Conservation (phyloP, 2,888 invertebrate genomes). For the Branchipolynoe longqiensis region DNA sequence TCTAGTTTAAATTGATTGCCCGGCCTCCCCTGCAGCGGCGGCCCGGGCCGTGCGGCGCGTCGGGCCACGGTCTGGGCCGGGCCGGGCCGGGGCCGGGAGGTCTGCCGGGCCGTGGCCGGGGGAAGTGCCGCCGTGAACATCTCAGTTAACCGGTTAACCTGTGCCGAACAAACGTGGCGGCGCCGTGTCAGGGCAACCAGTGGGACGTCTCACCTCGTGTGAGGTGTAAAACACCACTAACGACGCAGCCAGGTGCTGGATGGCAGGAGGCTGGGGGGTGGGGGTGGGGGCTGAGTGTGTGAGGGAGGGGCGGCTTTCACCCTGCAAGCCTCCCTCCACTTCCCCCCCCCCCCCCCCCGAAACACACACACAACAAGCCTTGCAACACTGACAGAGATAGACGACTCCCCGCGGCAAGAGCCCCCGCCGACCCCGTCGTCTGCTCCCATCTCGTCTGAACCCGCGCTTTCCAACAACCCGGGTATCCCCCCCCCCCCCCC, state of each 20-base stretch:
- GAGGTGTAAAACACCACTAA: conserved; percentile 23
- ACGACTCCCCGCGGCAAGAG: not conserved
- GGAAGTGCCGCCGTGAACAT: no score
- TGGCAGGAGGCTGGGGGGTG: not conserved
- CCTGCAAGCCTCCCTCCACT: no score
- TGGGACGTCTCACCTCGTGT: not conserved
- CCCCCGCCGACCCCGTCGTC: not conserved
- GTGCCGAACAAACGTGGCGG: not conserved
- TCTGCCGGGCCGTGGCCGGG: no score
- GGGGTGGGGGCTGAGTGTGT: not conserved
- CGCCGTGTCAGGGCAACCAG: not conserved
- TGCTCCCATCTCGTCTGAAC: not conserved
- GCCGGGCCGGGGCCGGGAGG: no score
- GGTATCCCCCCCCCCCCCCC: no score
- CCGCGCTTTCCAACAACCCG: not conserved
- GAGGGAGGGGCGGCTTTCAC: no score
- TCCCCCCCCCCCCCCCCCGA: not conserved
- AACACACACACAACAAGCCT: no score
- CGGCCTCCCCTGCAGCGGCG: no score
- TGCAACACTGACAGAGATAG: no score
- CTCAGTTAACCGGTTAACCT: not conserved
- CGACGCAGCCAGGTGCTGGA: conserved; percentile 18
- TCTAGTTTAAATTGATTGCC: no score
- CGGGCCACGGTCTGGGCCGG: no score
- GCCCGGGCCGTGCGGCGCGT: no score